Conservation (phyloP, 2,113 vertebrate species). For the Apteryx owenii region DNA sequence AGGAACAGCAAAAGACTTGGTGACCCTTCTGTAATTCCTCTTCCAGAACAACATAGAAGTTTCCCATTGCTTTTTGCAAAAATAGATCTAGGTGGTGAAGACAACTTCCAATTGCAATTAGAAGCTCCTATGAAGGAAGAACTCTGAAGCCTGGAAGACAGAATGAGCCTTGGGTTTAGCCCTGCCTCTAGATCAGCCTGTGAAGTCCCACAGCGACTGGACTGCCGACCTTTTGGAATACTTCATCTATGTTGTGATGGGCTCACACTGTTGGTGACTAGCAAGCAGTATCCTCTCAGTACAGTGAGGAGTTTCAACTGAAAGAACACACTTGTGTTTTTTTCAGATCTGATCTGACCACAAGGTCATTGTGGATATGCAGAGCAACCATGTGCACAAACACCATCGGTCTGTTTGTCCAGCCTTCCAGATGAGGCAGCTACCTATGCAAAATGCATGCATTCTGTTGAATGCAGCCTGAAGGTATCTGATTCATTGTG, state of each 20-base stretch:
- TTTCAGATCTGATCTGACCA: background rate
- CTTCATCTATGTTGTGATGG: background rate
- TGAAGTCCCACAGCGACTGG: background rate
- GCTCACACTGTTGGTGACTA: background rate
- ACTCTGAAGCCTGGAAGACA: background rate
- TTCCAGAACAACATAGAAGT: background rate
- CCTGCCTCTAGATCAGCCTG: background rate
- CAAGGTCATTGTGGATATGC: background rate
- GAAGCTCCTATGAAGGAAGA: background rate
- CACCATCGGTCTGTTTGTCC: background rate
- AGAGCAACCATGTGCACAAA: background rate
- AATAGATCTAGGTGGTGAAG: background rate
- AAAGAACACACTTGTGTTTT: background rate
- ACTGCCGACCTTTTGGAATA: background rate
- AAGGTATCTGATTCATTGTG: background rate
- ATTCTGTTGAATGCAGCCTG: background rate
- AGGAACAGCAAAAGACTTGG: background rate
- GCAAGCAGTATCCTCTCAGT: background rate
- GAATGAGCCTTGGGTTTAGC: background rate
- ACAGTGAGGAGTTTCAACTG: background rate
- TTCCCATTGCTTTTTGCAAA: background rate
- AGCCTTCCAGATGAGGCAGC: background rate
- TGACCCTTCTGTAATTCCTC: background rate
- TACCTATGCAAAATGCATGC: background rate
- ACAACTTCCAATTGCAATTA: background rate